Base-by-base conservation (phyloP, 1,140 invertebrate genomes). In the Drosophila azteca region DNA sequence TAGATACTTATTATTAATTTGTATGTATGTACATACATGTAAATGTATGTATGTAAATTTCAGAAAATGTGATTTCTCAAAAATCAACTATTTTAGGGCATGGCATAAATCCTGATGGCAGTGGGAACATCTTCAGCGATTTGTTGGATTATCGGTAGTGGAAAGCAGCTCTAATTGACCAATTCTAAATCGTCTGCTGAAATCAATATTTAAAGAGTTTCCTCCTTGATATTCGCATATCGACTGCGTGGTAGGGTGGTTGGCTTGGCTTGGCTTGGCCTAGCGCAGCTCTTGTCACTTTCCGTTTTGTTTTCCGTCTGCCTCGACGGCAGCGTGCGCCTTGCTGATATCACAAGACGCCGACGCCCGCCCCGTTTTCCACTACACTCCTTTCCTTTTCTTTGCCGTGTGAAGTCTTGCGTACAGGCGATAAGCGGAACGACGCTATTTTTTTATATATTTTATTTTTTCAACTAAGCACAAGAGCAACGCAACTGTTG, bases 331-430 rank as follows among this genome's bases (percentile, higher is more conserved):
- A 24, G 20, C 48, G 44, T 52, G 64, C 26, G 29, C 49, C 57
- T 46, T 31, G 1, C 13, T 31, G 48, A 57, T 75, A 76, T 26
- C 66, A n/a, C 29, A 17, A 22, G 29, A 57, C 43, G 49, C 35
- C 45, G 22, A 57, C 43, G 49, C 35, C 45, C 63, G 24, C 22
- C 52, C 54, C 17, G 29, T 50, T 39, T 22, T 29, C 49, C 9
- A 11, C 45, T 54, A 45, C 26, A 11, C 45, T 54, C 48, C 26
- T 53, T 58, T 54, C 48, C 26, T 53, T 58, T 70, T 22, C 52
- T 51, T 53, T 20, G n/a, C 48, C n/a, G 63, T 64, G 81, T 85
- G 82, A 87, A 85, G 82, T 87, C 82, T 85, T 87, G 82, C 78
- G 74, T 29, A 49, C 53, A 63, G 62, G 60, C 69, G 82, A 85